These are phyloP conservation scores for Heliornis fulica DNA, from an alignment of 2,113 vertebrate genomes.

Conservation along the genomic window DNA sequence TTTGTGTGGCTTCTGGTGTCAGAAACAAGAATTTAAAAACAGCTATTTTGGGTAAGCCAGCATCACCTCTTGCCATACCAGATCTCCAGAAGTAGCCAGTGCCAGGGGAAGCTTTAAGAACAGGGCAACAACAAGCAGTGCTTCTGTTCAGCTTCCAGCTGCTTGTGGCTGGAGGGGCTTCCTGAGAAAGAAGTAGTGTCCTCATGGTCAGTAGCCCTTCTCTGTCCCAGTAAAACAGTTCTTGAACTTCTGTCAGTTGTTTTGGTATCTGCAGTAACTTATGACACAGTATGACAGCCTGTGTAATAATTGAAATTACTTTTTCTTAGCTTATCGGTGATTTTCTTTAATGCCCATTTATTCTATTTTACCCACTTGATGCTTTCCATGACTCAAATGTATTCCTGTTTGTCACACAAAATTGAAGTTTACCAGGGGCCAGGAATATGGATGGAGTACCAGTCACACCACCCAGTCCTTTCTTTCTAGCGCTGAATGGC, in stretches of 20 bases:
- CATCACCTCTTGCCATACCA: not conserved
- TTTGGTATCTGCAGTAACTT: not conserved
- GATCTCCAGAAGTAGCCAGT: not conserved
- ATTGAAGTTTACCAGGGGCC: not conserved
- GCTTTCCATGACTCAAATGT: not conserved
- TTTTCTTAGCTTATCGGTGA: not conserved
- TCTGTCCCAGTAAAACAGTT: not conserved
- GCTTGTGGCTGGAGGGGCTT: not conserved
- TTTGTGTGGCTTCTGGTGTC: not conserved
- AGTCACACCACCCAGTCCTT: not conserved
- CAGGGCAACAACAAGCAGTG: not conserved
- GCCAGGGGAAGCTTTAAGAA: not conserved
- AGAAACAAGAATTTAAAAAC: not conserved
- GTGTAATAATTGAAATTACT: not conserved
- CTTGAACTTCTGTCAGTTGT: not conserved
- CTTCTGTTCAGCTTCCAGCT: not conserved
- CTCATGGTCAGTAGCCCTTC: not conserved
- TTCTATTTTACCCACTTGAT: not conserved
- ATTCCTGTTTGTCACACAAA: not conserved
- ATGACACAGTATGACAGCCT: not conserved
- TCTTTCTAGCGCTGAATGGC: not conserved
- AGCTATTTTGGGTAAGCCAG: not conserved
- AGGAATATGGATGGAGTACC: not conserved
- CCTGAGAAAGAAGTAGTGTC: not conserved
- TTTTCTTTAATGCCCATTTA: not conserved